These are phyloP conservation scores for Lasius platythorax DNA, from an alignment of 2,888 invertebrate species.

Conservation along the genomic window DNA sequence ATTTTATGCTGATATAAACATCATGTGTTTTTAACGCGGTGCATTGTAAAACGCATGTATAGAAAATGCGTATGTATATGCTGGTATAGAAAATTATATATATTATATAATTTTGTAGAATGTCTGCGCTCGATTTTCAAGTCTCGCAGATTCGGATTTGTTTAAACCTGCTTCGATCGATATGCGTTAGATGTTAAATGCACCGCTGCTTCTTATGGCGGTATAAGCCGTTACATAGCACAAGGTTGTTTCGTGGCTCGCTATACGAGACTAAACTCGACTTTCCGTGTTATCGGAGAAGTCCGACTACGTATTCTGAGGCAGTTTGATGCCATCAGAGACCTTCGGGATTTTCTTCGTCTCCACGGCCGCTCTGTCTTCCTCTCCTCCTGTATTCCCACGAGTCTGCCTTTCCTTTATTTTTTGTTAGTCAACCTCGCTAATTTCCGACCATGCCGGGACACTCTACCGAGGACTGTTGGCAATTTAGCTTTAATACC, in stretches of 20 bases:
- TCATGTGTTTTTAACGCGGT: background rate
- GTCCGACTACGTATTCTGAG: slow-evolving; percentile 44
- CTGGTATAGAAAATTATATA: background rate
- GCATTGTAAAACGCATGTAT: background rate
- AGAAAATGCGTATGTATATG: background rate
- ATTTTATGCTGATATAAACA: slow-evolving; percentile 10
- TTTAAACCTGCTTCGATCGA: background rate
- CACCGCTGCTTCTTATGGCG: background rate
- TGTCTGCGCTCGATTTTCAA: background rate
- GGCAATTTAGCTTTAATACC: slow-evolving; percentile 76
- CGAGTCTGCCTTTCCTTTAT: slow-evolving; percentile 28
- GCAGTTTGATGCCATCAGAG: slow-evolving; percentile 51
- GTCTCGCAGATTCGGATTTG: background rate
- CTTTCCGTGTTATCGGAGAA: slow-evolving; percentile 68
- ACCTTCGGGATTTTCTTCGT: slow-evolving; percentile 50
- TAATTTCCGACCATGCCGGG: slow-evolving; percentile 65
- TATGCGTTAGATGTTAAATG: background rate
- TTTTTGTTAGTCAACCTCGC: slow-evolving; percentile 58
- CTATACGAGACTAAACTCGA: slow-evolving; percentile 51
- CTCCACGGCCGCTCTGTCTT: background rate
- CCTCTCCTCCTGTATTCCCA: background rate
- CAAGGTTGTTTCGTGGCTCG: background rate
- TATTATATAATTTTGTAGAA: background rate
- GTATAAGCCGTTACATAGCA: no score
- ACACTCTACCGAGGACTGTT: slow-evolving; percentile 53